Evolutionary conservation across 2,797 vertebrate genomes (phyloP).

Genomic region (Prionace glauca): DNA sequence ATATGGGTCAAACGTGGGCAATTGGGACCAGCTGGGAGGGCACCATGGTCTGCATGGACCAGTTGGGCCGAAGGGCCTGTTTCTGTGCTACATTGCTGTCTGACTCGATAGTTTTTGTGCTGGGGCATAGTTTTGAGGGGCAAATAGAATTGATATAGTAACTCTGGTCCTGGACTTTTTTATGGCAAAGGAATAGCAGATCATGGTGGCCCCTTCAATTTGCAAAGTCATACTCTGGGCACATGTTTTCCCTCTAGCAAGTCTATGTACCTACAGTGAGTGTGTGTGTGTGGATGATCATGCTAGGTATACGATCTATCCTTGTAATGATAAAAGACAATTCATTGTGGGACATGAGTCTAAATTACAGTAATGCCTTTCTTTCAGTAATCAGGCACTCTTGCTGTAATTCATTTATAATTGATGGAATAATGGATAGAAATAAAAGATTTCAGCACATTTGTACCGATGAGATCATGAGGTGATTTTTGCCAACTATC

Average conservation of each 20-base stretch:
- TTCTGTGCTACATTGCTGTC: too few species aligned
- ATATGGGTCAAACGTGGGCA: too few species aligned
- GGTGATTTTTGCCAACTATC: background rate
- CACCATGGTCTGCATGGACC: background rate
- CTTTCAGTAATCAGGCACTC: background rate
- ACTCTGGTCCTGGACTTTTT: background rate
- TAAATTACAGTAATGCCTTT: conserved; percentile 32
- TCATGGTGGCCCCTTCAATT: background rate
- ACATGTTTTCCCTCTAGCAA: background rate
- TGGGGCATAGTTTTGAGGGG: too few species aligned
- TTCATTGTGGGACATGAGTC: background rate
- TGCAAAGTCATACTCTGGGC: background rate
- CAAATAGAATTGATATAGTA: background rate
- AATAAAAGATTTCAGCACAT: background rate
- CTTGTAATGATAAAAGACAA: background rate
- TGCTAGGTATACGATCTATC: background rate
- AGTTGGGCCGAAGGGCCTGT: too few species aligned
- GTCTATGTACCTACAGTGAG: background rate
- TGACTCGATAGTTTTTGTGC: background rate
- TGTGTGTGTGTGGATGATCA: background rate
- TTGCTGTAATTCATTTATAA: conserved; percentile 19
- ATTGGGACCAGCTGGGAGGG: too few species aligned
- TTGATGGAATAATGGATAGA: conserved; percentile 30
- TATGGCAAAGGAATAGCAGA: background rate
- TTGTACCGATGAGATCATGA: background rate